These are phyloP conservation scores for Chrosomus eos DNA, from an alignment of 2,797 vertebrate genomes.

Conservation along the genomic window DNA sequence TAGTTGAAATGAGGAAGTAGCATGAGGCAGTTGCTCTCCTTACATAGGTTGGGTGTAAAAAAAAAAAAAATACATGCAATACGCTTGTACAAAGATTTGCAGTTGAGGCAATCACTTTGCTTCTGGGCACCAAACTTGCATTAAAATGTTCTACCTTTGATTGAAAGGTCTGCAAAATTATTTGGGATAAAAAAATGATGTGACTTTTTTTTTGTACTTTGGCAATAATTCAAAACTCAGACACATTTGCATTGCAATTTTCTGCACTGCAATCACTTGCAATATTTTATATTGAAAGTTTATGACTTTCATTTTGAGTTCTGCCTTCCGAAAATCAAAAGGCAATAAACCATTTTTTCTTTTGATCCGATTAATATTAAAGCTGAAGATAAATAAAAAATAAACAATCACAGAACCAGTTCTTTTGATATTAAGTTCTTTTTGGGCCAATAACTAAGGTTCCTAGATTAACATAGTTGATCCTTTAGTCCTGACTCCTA, in stretches of 20 bases:
- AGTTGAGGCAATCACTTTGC: not conserved
- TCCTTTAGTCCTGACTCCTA: not conserved
- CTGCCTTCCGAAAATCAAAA: not conserved
- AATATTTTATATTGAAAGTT: not conserved
- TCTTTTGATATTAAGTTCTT: not conserved
- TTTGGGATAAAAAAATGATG: not conserved
- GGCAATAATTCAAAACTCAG: not conserved
- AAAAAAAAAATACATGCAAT: not conserved
- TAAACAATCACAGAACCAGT: not conserved
- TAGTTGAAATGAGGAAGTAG: constrained; percentile 57
- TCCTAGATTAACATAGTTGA: not conserved
- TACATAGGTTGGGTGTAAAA: not conserved
- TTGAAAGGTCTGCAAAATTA: not conserved
- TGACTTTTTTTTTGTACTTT: no score
- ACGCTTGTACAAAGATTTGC: not conserved
- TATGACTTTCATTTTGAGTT: constrained; percentile 8
- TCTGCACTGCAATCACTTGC: not conserved
- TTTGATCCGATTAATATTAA: not conserved
- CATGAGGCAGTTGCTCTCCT: constrained; percentile 40
- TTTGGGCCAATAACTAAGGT: not conserved
- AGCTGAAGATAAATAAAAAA: not conserved
- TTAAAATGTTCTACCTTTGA: not conserved
- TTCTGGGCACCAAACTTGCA: not conserved
- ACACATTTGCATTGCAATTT: not conserved
- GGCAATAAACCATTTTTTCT: not conserved